Base-by-base conservation (phyloP, 2,113 vertebrate genomes). In the Lampris incognitus region DNA sequence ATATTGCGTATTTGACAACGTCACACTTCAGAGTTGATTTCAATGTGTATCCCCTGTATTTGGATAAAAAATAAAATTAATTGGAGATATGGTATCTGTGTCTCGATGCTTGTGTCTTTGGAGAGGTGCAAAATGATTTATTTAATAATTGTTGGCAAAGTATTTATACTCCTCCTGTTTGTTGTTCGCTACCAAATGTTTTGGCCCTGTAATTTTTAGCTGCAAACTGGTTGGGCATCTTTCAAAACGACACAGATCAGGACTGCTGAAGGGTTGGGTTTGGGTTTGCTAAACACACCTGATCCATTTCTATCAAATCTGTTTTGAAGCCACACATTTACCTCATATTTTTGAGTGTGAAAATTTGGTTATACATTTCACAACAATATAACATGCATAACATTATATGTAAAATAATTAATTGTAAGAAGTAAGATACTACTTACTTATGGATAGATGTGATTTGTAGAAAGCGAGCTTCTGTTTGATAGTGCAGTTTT, bases 281-380 rank as follows among this genome's bases (percentile, higher is more conserved):
- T 86, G 85, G 39, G 74, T 58, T 79, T 55, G 44, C 59, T 51
- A 77, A 62, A 63, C 65, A 60, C 62, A 84, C 72, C 72, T 82
- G 67, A 61, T 82, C 79, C 73, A 82, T 62, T 86, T 89, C 78
- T 79, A 82, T 83, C 89, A 74, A 69, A 61, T 69, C 40, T 46
- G 75, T 55, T 86, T 44, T 70, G 9, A 63, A 13, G 73, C 8
- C 36, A 71, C 76, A 41, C 51, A 66, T 13, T 58, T 81, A 78
- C 70, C 81, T 83, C 24, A 24, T 24, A 24, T 24, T 24, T 24
- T 24, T 24, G 24, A 24, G 24, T 24, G 24, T 24, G 24, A 24
- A 24, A 24, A 24, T 24, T 24, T 24, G 24, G 24, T 24, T 24
- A 24, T 24, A 24, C 24, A 24, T 24, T 24, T 24, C 24, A 24